These are phyloP conservation scores for Bombus breviceps DNA, from an alignment of 1,140 invertebrate species.

Conservation along the genomic window DNA sequence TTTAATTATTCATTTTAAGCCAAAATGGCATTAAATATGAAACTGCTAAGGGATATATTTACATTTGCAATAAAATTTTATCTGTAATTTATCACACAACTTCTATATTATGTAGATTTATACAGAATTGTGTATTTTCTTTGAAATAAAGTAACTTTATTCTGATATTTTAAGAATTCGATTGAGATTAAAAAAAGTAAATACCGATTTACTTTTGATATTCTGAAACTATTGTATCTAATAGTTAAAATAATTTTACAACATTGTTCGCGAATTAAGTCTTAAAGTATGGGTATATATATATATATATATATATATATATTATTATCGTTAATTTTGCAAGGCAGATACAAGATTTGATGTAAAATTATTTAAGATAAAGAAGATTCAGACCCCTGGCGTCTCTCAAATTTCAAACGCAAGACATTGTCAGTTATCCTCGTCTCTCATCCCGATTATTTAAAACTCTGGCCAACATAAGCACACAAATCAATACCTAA, in stretches of 20 bases:
- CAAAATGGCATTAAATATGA: neutral
- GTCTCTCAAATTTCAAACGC: constrained; percentile 75
- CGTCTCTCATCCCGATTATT: constrained; percentile 49
- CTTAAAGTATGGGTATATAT: neutral
- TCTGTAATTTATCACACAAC: neutral
- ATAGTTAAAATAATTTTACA: neutral
- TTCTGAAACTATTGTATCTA: neutral
- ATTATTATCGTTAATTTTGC: neutral
- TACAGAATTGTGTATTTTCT: neutral
- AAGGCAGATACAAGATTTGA: neutral
- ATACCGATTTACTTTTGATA: neutral
- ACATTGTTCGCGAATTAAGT: neutral
- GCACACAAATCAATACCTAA: constrained; percentile 79
- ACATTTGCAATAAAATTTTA: neutral
- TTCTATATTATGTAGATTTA: neutral
- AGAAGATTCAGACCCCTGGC: constrained; percentile 61
- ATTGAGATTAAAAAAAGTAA: neutral
- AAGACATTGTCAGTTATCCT: constrained; percentile 63
- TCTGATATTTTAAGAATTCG: neutral
- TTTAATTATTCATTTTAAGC: neutral
- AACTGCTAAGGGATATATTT: neutral
- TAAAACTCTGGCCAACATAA: constrained; percentile 73
- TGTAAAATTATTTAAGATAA: neutral
- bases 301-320: no score
- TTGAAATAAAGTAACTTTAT: neutral